phyloP scores from a whole-genome alignment of 2,888 invertebrate genomes.

The Dryobotodes eremita region DNA sequence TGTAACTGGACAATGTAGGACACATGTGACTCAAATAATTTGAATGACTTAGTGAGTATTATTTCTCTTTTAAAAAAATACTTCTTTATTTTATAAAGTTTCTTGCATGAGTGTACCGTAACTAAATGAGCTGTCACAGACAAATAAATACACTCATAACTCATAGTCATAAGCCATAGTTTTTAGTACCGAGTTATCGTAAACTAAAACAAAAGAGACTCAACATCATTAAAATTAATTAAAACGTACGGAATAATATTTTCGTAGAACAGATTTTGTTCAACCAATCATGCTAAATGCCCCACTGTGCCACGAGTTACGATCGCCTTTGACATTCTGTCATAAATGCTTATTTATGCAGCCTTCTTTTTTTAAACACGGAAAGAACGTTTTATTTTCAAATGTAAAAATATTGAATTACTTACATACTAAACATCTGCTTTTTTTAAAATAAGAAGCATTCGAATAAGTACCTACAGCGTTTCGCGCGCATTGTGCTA shows the following conservation, averaged over 20 bases:
- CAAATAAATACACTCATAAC: slow-evolving; percentile 4
- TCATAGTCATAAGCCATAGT: not conserved
- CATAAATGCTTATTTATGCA: slow-evolving; percentile 51
- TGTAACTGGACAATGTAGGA: slow-evolving; percentile 43
- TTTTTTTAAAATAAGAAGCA: not conserved
- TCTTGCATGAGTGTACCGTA: not conserved
- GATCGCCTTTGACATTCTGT: slow-evolving; percentile 41
- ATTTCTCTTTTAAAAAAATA: not conserved
- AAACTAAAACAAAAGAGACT: slow-evolving; percentile 24
- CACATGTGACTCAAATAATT: slow-evolving; percentile 23
- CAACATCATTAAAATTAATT: slow-evolving; percentile 8
- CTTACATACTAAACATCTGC: not conserved
- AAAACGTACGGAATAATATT: slow-evolving; percentile 14
- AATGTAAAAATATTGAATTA: too few species aligned
- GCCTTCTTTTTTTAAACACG: slow-evolving; percentile 33
- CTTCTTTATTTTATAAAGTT: not conserved
- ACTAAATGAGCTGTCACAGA: not conserved
- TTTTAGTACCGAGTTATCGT: not conserved
- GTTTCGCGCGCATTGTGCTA: not conserved
- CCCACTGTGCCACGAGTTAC: slow-evolving; percentile 42
- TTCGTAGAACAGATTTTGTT: slow-evolving; percentile 21
- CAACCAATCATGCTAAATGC: slow-evolving; percentile 24
- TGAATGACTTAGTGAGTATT: not conserved
- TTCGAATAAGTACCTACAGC: not conserved
- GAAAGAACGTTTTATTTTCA: slow-evolving; percentile 6